phyloP scores from a whole-genome alignment of 2,113 vertebrate genomes.

The Ibidorhyncha struthersii region DNA sequence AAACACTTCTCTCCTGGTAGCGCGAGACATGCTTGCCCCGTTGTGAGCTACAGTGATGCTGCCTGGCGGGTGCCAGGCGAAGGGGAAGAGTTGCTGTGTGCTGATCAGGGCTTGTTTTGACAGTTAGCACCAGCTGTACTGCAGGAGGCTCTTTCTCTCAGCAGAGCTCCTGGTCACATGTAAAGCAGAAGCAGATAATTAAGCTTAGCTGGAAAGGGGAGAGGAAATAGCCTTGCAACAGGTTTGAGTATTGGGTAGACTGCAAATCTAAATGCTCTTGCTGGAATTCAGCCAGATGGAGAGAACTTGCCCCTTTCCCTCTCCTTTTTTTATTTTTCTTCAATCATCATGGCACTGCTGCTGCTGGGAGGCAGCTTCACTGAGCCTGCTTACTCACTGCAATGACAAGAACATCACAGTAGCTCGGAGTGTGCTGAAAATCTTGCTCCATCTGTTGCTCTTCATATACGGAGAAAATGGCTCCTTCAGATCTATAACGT shows the following conservation, averaged over 20 bases:
- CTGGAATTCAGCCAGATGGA: slow-evolving; percentile 39
- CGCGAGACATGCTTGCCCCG: accelerated
- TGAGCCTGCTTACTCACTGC: not conserved
- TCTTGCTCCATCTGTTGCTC: slow-evolving; percentile 12
- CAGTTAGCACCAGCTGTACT: not conserved
- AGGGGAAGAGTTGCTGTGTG: not conserved
- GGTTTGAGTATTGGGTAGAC: slow-evolving; percentile 47
- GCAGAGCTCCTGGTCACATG: not conserved
- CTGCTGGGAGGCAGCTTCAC: slow-evolving; percentile 17
- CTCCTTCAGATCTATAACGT: not conserved
- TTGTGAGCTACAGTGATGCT: not conserved
- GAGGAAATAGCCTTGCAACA: slow-evolving; percentile 53
- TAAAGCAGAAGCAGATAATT: slow-evolving; percentile 29
- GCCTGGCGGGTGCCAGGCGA: not conserved
- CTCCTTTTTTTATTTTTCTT: no score
- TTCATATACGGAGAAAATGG: not conserved
- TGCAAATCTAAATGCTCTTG: slow-evolving; percentile 24
- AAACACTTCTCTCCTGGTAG: not conserved
- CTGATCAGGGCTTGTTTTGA: not conserved
- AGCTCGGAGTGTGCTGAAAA: not conserved
- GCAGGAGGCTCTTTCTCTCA: slow-evolving; percentile 7
- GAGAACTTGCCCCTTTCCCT: slow-evolving; percentile 3
- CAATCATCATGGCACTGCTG: not conserved
- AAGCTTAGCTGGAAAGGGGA: not conserved
- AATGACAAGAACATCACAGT: not conserved